Evolutionary conservation across 1,140 invertebrate species (phyloP).

Genomic region (Sycophaga agraensis): DNA sequence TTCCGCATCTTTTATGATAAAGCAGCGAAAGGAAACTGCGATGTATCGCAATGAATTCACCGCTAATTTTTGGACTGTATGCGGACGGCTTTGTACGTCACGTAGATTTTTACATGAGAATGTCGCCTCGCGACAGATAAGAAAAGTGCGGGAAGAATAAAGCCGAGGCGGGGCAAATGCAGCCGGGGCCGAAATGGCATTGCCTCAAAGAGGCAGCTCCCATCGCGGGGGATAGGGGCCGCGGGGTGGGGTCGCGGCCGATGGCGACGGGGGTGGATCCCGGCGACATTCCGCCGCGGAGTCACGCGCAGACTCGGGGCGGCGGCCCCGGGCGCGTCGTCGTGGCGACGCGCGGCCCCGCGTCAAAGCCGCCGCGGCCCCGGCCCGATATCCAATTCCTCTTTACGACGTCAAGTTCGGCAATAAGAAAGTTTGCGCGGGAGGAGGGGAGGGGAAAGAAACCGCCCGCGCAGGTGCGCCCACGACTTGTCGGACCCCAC

Average conservation of each 20-base stretch:
- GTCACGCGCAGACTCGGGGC: background rate
- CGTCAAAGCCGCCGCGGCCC: background rate
- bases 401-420: conserved; percentile 50
- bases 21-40: no score
- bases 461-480: background rate
- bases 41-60: no score
- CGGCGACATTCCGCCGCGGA: background rate
- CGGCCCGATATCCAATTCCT: conserved; percentile 52
- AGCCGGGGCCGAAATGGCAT: no score
- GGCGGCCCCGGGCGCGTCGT: background rate
- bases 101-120: no score
- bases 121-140: no score
- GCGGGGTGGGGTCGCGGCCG: no score
- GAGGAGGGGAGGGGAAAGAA: conserved; percentile 21
- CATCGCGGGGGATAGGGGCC: background rate
- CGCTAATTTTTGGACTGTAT: no score
- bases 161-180: no score
- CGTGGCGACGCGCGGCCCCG: background rate
- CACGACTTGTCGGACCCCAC: background rate
- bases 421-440: conserved; percentile 51
- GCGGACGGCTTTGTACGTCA: no score
- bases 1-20: no score
- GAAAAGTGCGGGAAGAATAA: no score
- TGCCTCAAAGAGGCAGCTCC: background rate
- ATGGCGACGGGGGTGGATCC: no score